phyloP scores from a whole-genome alignment of 1,140 invertebrate genomes.

The Platyura marginata region DNA sequence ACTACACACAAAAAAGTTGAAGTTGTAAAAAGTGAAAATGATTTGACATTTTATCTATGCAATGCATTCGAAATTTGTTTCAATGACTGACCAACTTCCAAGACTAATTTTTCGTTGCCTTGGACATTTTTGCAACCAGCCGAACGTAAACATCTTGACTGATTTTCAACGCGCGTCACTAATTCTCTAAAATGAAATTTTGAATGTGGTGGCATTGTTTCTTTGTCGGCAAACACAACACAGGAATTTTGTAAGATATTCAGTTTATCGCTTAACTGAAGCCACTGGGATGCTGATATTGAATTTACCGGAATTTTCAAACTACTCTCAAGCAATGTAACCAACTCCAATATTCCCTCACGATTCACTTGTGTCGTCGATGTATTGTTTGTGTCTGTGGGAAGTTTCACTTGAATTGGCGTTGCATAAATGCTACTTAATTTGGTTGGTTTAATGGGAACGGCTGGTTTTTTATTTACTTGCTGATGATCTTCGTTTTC shows the following conservation, averaged over 20 bases:
- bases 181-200: conserved; percentile 80
- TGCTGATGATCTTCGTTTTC: conserved; percentile 5
- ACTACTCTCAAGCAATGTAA: conserved; percentile 42
- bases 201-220: conserved; percentile 61
- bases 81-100: conserved; percentile 59
- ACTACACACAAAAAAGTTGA: too few species aligned
- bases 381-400: conserved; percentile 13
- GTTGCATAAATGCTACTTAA: conserved; percentile 33
- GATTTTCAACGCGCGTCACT: conserved; percentile 57
- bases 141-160: conserved; percentile 54
- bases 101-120: conserved; percentile 45
- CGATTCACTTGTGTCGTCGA: conserved; percentile 25
- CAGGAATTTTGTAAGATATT: conserved; percentile 61
- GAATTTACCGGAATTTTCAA: conserved; percentile 38
- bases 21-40: too few species aligned
- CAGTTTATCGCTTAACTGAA: conserved; percentile 72
- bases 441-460: conserved; percentile 37
- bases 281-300: conserved; percentile 45
- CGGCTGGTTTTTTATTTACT: conserved; percentile 25
- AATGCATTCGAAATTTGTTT: conserved; percentile 65
- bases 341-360: conserved; percentile 49
- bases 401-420: conserved; percentile 27
- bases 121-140: conserved; percentile 48
- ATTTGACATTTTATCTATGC: conserved; percentile 54
- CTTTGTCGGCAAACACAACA: conserved; percentile 43